Evolutionary conservation across 2,888 invertebrate genomes (phyloP), one percentile per base, ranked within the genome.

Genomic region (Theodoxus fluviatilis): DNA sequence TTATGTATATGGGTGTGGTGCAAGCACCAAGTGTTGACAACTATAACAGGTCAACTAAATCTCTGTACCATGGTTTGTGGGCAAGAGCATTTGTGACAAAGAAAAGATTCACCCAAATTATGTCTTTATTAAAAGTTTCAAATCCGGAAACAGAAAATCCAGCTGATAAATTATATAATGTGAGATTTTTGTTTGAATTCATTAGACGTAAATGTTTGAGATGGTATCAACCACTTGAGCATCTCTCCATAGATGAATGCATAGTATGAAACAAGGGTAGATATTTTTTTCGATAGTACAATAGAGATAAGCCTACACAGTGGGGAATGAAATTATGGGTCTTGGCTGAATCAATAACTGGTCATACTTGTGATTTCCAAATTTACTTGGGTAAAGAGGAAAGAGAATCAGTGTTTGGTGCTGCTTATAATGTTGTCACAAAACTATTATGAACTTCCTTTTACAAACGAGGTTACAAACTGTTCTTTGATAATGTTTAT

Each of bases 291-390:
- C 3, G 59, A 22, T 68, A 71, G 49, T 71, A 52, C 28, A 59
- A 68, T 7, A 38, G 52, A 33, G 68, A 63, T n/a, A 71, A 71
- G 35, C 71, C 71, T 28, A 68, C 65, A 3, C 52, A 63, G 12
- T 71, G 71, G 71, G 71, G 71, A 3, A 69, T 71, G 66, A 71
- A 71, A 49, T 18, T 71, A n/a, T 71, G 69, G 69, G 69, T 66
- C 3, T n/a, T 71, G 12, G 69, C 71, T 31, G 69, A 71, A n/a
- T 57, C 52, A 15, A 35, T 31, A n/a, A 66, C 57, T 22, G 69
- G 61, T 1, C 69, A 71, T 28, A 69, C 69, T 6, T 69, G 52
- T 65, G 33, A 67, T 35, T 69, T 63, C 67, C 61, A 71, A 25
- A 67, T 69, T 28, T 71, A 66, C 38, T 31, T 55, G 0, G 66